Conservation (phyloP, 2,113 vertebrate species). For the Nansenia antarctica region DNA sequence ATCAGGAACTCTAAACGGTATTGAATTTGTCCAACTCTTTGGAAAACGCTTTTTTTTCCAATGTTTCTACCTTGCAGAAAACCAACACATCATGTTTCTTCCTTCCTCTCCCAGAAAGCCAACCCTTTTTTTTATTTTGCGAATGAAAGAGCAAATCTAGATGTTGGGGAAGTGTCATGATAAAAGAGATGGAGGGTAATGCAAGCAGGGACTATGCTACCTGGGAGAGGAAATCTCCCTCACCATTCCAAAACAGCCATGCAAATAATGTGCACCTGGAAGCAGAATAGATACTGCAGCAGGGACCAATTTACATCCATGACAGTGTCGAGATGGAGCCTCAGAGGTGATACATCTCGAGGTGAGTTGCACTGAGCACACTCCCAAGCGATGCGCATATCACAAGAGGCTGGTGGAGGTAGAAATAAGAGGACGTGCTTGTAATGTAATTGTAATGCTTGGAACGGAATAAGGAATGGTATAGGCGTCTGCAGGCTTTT, state of each 20-base stretch:
- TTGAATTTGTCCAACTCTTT: conserved; percentile 52
- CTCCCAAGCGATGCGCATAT: conserved; percentile 52
- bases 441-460: too few species aligned
- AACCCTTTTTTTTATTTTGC: not conserved
- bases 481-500: too few species aligned
- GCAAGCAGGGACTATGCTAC: not conserved
- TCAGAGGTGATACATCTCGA: conserved; percentile 62
- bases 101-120: not conserved
- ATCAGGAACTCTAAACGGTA: conserved; percentile 47
- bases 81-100: not conserved
- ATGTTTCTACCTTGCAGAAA: conserved; percentile 14
- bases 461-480: too few species aligned
- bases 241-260: conserved; percentile 21
- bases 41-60: conserved; percentile 43
- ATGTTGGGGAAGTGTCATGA: not conserved
- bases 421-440: too few species aligned
- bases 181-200: not conserved
- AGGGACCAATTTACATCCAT: conserved; percentile 63
- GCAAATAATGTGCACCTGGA: conserved; percentile 44
- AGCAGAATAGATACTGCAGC: conserved; percentile 51
- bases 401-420: too few species aligned
- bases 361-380: conserved; percentile 37
- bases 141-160: not conserved
- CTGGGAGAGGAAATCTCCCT: not conserved
- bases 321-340: conserved; percentile 56